phyloP scores from a whole-genome alignment of 2,797 vertebrate genomes.

The Kryptopterus vitreolus region DNA sequence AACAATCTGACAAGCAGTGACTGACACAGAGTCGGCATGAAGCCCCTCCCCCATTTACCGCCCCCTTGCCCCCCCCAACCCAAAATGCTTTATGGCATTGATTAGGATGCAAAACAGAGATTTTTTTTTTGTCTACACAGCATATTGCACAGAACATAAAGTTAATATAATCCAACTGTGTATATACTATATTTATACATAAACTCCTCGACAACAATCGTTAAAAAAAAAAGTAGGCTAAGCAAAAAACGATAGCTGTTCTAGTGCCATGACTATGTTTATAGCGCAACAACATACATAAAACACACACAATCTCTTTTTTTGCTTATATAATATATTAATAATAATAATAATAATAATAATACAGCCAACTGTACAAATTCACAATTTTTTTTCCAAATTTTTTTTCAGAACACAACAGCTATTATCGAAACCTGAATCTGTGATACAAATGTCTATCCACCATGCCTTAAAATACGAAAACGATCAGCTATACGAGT shows the following conservation, averaged over 20 bases:
- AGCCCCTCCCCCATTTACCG: conserved; percentile 70
- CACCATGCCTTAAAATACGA: conserved; percentile 99
- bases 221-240: conserved; percentile 82
- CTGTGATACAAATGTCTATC: conserved; percentile 98
- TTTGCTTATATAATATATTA: conserved; percentile 82
- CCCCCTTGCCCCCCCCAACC: conserved; percentile 36
- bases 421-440: conserved; percentile 95
- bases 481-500: conserved; percentile 99
- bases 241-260: conserved; percentile 86
- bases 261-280: conserved; percentile 95
- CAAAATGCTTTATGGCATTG: conserved; percentile 81
- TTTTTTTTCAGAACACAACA: conserved; percentile 95
- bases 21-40: conserved; percentile 98
- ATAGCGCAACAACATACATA: conserved; percentile 96
- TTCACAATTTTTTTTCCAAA: conserved; percentile 85
- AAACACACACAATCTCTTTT: conserved; percentile 94
- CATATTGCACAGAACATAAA: conserved; percentile 99
- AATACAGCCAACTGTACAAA: conserved; percentile 99
- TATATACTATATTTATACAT: conserved; percentile 78
- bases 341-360: conserved; percentile 37
- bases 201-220: conserved; percentile 88
- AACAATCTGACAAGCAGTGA: conserved; percentile 99
- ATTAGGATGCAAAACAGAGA: conserved; percentile 84
- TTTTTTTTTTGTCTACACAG: conserved; percentile 82
- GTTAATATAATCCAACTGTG: conserved; percentile 85